Base-by-base conservation (phyloP, 2,888 invertebrate genomes). In the Hedya salicella region DNA sequence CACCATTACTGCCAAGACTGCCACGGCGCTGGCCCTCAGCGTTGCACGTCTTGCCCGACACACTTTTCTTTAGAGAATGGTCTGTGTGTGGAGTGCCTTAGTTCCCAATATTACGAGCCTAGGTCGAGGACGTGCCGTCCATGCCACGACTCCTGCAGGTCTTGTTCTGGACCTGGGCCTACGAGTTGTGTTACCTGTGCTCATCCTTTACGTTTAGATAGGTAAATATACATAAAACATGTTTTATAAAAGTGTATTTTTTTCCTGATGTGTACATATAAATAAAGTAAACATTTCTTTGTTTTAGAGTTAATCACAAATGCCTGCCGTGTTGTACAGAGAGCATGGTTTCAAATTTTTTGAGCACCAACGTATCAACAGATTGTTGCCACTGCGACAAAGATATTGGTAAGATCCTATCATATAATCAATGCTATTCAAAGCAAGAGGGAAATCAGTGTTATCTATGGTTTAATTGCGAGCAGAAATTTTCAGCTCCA, bases 1-100 rank as follows among this genome's bases (percentile, higher is more conserved):
- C 97, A 97, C 88, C 96, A 96, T 80, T 96, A 96, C 75, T 98
- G 98, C 83, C 95, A 95, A 77, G 96, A 96, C 77, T 98, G 98
- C 82, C 95, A 95, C 79, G 97, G 97, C 9, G 95, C 96, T 67
- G 96, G 96, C 0, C 96, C 96, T 0, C 91, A 95, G 75, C 93
- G 95, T 62, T 96, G 96, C 76, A 95, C 95, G 0, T 95, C 95
- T 0, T 96, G 96, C 74, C 95, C 95, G 2, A 91, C 94, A 9
- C 95, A 95, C 77, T 95, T 95, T 71, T 95, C 95, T 85, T 87
- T 96, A 42, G 95, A 95, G 71, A 94, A 94, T 64, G 95, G 95
- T 1, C 85, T 95, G 59, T 96, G 96, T 79, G 95, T 95, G 88
- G 95, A 95, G 85, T 96, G 96, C 82, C 93, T 95, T 69, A 95